Evolutionary conservation across 2,113 vertebrate genomes (phyloP).

Genomic region (Podiceps cristatus): DNA sequence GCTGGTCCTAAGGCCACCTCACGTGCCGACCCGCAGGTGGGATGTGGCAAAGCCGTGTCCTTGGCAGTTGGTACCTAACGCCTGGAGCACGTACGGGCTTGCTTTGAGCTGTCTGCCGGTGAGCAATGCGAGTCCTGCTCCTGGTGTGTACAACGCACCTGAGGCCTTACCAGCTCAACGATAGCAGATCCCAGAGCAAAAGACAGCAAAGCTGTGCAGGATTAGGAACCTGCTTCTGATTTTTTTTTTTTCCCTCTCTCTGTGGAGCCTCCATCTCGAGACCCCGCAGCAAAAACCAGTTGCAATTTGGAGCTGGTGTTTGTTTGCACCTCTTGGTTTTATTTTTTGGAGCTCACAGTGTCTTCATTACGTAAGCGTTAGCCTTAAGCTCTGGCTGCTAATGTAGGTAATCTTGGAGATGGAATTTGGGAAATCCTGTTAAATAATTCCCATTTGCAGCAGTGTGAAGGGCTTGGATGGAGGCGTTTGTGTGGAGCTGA

Average conservation of each 20-base stretch:
- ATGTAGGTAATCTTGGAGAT: background rate
- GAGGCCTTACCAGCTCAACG: background rate
- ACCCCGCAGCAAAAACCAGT: rapidly evolving
- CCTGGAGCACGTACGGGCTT: rapidly evolving
- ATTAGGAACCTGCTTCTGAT: background rate
- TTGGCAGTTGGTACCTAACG: rapidly evolving
- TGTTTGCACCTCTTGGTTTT: background rate
- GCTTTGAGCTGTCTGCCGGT: background rate
- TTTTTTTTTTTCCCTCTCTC: background rate
- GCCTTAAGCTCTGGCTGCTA: background rate
- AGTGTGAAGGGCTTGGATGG: background rate
- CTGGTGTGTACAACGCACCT: background rate
- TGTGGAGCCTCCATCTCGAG: background rate
- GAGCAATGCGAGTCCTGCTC: rapidly evolving
- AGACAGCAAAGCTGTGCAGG: background rate
- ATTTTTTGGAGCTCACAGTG: background rate
- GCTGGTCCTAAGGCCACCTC: background rate
- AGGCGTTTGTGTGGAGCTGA: background rate
- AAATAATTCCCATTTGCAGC: background rate
- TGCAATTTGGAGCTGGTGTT: background rate
- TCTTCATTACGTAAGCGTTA: background rate
- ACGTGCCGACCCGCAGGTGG: background rate
- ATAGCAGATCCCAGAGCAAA: background rate
- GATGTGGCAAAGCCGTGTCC: background rate
- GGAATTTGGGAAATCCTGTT: background rate